Evolutionary conservation across 2,113 vertebrate species (phyloP).

Genomic region (Ranitomeya variabilis): DNA sequence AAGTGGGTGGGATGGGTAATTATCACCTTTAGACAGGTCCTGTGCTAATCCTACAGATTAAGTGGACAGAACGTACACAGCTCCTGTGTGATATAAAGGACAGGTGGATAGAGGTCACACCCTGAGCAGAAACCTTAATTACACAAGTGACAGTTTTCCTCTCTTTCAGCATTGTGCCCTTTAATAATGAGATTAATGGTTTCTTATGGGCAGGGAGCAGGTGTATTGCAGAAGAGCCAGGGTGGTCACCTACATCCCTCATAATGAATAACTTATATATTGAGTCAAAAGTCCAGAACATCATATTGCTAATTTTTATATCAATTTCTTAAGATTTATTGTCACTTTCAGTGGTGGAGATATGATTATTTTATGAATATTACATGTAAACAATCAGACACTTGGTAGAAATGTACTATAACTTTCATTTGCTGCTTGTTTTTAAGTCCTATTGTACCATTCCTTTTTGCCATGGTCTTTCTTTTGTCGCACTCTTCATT

Average conservation of each 20-base stretch:
- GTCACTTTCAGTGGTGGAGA: too few species aligned
- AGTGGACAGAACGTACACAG: conserved; percentile 58
- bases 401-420: too few species aligned
- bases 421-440: too few species aligned
- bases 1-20: conserved; percentile 59
- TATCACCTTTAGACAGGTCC: conserved; percentile 63
- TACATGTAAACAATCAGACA: too few species aligned
- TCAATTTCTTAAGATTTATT: too few species aligned
- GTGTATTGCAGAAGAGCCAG: background rate
- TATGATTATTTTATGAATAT: too few species aligned
- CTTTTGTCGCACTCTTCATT: too few species aligned
- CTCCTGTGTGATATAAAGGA: conserved; percentile 63
- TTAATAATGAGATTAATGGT: conserved; percentile 29
- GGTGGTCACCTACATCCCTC: background rate
- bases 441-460: too few species aligned
- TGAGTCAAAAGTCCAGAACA: background rate
- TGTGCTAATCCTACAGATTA: conserved; percentile 67
- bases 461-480: too few species aligned
- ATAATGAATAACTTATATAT: background rate
- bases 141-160: background rate
- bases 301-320: too few species aligned
- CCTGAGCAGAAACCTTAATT: conserved; percentile 34
- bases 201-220: conserved; percentile 48
- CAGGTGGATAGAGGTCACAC: conserved; percentile 63
- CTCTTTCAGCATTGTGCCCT: background rate